Conservation (phyloP, 2,888 invertebrate species). For the Nysson spinosus region DNA sequence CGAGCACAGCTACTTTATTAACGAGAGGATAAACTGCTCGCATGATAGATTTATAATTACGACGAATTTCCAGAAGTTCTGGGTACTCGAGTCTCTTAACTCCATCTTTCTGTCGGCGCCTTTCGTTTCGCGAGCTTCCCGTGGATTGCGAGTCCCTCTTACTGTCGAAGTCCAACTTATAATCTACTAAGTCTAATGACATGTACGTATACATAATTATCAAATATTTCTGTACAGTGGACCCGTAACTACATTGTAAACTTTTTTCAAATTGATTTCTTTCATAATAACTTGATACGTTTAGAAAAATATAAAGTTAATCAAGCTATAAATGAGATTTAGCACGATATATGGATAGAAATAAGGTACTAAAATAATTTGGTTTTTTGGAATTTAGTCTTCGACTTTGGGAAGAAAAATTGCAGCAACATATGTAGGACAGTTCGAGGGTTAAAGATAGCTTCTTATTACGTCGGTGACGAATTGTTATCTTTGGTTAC, state of each 20-base stretch:
- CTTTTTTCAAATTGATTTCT: too few relatives aligned
- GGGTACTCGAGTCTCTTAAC: neutral
- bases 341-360: too few relatives aligned
- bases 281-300: too few relatives aligned
- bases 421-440: neutral
- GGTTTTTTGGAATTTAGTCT: neutral
- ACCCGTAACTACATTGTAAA: too few relatives aligned
- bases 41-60: conserved; percentile 38
- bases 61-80: conserved; percentile 5
- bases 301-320: too few relatives aligned
- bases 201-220: too few relatives aligned
- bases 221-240: too few relatives aligned
- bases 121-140: neutral
- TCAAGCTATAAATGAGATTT: too few relatives aligned
- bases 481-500: conserved; percentile 40
- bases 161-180: too few relatives aligned
- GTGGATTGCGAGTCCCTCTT: too few relatives aligned
- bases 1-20: conserved; percentile 35
- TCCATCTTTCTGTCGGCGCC: conserved; percentile 2
- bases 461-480: conserved; percentile 43
- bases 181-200: too few relatives aligned
- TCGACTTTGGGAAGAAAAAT: neutral
- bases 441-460: conserved; percentile 45
- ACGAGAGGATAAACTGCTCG: conserved; percentile 31
- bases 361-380: too few relatives aligned